These are phyloP conservation scores for Spilosoma lubricipeda DNA, from an alignment of 2,888 invertebrate genomes.

Conservation along the genomic window DNA sequence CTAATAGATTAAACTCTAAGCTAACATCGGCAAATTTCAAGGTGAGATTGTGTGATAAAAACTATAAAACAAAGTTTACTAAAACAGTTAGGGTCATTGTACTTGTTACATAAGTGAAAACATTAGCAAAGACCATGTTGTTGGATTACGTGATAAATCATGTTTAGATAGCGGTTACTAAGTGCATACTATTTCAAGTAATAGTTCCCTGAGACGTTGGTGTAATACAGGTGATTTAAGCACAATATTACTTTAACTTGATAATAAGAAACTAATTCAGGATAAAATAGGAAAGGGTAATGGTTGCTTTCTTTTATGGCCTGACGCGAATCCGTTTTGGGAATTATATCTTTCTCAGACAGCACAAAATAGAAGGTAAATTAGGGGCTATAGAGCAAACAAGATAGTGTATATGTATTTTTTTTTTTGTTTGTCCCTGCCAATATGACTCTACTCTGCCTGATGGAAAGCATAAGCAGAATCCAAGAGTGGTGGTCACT, in stretches of 20 bases:
- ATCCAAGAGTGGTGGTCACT: too few species aligned
- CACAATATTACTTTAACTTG: background rate
- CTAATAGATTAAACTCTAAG: background rate
- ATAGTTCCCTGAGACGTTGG: background rate
- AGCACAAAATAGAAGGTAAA: background rate
- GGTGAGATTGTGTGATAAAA: constrained; percentile 44
- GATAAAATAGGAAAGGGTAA: too few species aligned
- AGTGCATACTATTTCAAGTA: constrained; percentile 2
- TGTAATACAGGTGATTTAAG: background rate
- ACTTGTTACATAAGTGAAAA: constrained; percentile 62
- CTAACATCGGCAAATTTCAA: constrained; percentile 35
- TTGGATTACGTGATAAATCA: constrained; percentile 32
- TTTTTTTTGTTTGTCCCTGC: too few species aligned
- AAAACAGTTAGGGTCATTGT: constrained; percentile 40
- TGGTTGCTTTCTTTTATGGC: too few species aligned
- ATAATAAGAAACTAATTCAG: too few species aligned
- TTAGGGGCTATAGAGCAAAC: too few species aligned
- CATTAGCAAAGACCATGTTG: constrained; percentile 57
- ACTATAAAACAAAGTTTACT: constrained; percentile 42
- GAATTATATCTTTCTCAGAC: too few species aligned
- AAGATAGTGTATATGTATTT: too few species aligned
- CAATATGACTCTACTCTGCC: too few species aligned
- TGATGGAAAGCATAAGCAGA: too few species aligned
- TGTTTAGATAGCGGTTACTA: background rate
- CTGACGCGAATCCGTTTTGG: too few species aligned